Base-by-base conservation (phyloP, 2,888 invertebrate genomes). In the Bruchidius siliquastri region DNA sequence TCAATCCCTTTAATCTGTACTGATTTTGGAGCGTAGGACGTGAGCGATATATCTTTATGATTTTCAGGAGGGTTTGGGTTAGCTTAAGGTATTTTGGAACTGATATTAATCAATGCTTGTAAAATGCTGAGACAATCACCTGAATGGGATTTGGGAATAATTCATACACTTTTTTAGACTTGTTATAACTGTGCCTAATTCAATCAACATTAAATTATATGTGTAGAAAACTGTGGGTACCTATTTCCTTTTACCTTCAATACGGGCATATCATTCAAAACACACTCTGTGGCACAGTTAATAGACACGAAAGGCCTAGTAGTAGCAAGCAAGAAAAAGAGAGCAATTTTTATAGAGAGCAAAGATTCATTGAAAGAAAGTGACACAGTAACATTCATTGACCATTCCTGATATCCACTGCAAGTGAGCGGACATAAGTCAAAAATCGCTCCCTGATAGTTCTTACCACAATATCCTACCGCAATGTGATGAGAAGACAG, bases 401-500 rank as follows among this genome's bases (percentile, higher is more conserved):
- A 8, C 26, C 26, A 26, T 49, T 49, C 18, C 49, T 8, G 13
- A 49, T 8, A 49, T 13, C 18, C 10, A 49, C 49, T 49, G 49
- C 49, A 13, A 49, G 49, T 49, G 49, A 49, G 49, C 49, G 13
- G 49, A 49, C 49, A 49, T 13, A 49, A 4, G 49, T 49, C 49
- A 49, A 49, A 49, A 49, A 49, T 49, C 49, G 49, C 49, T 49
- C 49, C 49, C 49, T 49, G 49, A 49, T 49, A 49, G 49, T n/a
- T 70, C 80, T 90, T 88, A 96, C 97, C 95, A 93, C 78, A 96
- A 88, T 77, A 93, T 93, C 75, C 93, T 88, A 86, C 96, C 96
- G 81, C 96, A 93, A 80, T 95, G 92, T 71, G 95, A 96, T 32
- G 96, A 96, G 88, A 97, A 97, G 81, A 97, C 90, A 83, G 96